These are phyloP conservation scores for Fulmarus glacialis DNA, from an alignment of 2,113 vertebrate genomes.

Conservation along the genomic window DNA sequence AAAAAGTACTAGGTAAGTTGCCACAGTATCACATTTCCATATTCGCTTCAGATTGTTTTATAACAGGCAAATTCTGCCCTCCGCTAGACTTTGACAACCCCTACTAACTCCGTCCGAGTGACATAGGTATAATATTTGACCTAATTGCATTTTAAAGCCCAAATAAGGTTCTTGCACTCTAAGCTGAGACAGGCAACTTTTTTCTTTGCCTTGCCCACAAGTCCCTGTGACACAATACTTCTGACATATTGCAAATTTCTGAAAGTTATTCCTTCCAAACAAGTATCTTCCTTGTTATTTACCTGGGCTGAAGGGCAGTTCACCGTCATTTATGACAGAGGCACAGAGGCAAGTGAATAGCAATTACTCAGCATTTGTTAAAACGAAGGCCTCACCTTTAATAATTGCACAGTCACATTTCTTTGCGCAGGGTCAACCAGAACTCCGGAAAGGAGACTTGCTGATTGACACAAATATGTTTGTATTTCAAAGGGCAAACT, in stretches of 20 bases:
- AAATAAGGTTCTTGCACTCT: neutral
- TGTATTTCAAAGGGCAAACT: slow-evolving; percentile 61
- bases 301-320: neutral
- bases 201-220: neutral
- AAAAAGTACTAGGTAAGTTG: neutral
- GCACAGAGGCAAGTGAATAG: neutral
- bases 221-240: neutral
- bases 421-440: slow-evolving; percentile 17
- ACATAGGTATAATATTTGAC: neutral
- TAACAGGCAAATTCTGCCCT: neutral
- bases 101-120: neutral
- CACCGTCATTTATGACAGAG: neutral
- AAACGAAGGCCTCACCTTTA: slow-evolving; percentile 16
- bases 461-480: slow-evolving; percentile 49
- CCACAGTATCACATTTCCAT: neutral
- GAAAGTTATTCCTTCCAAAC: neutral
- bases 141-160: neutral
- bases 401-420: slow-evolving; percentile 61
- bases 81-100: neutral
- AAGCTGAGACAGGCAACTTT: neutral
- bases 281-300: slow-evolving; percentile 14
- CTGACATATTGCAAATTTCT: neutral
- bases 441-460: slow-evolving; percentile 50
- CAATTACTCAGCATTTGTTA: slow-evolving; percentile 39
- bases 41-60: neutral